Conservation (phyloP, 1,140 invertebrate species). For the Pseudachorutes palmiensis region DNA sequence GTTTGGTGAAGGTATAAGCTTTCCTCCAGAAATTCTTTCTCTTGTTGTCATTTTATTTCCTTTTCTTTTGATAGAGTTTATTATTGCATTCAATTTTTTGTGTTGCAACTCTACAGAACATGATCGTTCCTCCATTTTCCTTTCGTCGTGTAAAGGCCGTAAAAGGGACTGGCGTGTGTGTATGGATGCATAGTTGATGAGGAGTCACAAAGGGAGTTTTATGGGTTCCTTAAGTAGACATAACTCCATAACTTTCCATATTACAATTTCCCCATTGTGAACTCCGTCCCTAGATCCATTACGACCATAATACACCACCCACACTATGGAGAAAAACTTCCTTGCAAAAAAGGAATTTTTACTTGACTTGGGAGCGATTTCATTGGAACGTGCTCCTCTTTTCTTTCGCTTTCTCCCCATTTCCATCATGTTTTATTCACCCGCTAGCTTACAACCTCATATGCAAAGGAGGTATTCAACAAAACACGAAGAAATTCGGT, state of each 20-base stretch:
- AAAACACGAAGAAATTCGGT: too few species aligned
- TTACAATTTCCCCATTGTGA: neutral
- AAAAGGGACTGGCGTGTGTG: neutral
- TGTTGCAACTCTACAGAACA: too few species aligned
- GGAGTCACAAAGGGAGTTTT: neutral
- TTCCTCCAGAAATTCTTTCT: neutral
- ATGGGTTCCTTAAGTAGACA: neutral
- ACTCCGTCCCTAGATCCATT: neutral
- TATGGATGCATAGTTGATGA: neutral
- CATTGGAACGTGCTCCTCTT: neutral
- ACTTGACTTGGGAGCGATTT: neutral
- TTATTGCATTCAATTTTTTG: neutral
- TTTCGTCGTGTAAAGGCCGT: neutral
- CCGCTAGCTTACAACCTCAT: neutral
- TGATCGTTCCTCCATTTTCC: neutral
- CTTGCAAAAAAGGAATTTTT: neutral
- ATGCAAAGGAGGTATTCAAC: too few species aligned
- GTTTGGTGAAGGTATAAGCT: neutral
- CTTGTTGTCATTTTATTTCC: neutral
- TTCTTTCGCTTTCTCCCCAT: too few species aligned
- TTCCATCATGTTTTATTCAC: conserved; percentile 1
- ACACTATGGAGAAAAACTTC: too few species aligned
- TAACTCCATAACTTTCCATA: neutral
- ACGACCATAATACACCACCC: neutral
- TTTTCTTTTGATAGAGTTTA: neutral